Evolutionary conservation across 1,140 invertebrate genomes (phyloP), one percentile per base, ranked within the genome.

Genomic region (Zaprionus davidi): DNA sequence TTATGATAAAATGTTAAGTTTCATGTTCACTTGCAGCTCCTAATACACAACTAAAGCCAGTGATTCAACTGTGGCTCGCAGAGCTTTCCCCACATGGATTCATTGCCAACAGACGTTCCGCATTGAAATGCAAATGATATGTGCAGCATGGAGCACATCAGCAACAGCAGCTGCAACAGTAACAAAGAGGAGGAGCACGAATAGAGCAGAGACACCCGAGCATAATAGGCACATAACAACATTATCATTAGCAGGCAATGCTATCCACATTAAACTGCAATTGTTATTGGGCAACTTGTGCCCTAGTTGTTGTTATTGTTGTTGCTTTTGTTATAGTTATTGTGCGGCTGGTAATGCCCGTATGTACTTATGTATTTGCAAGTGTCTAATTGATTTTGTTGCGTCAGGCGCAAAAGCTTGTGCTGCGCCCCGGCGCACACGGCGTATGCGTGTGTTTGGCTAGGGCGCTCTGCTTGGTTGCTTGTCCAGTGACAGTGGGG

Each of bases 321-420:
- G 24, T 46, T 46, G 22, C 17, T 71, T 15, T 62, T 49, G 59
- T 31, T 62, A 31, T 31, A 63, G 51, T 57, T 68, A 59, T 34
- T 68, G 15, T 60, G 24, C 22, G 20, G 51, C 31, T 41, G 7
- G 7, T 26, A 76, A 71, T 51, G 24, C 68, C 49, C 15, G 53
- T 44, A n/a, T 56, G 62, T 55, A 36, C 62, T 64, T 66, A 76
- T 72, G 76, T 69, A 81, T 75, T 69, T 87, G 81, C 71, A 76
- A 73, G 68, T 71, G 78, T 87, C 84, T 88, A 88, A 88, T 88
- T 88, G 84, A 87, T 83, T 88, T 84, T 87, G 80, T 82, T 87
- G 64, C 34, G 49, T 59, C 13, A 53, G 67, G 63, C 55, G 70
- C 77, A 77, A 74, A 53, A 67, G 66, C 49, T 24, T 56, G 12